Base-by-base conservation (phyloP, 2,113 vertebrate genomes). In the Dasyurus viverrinus region DNA sequence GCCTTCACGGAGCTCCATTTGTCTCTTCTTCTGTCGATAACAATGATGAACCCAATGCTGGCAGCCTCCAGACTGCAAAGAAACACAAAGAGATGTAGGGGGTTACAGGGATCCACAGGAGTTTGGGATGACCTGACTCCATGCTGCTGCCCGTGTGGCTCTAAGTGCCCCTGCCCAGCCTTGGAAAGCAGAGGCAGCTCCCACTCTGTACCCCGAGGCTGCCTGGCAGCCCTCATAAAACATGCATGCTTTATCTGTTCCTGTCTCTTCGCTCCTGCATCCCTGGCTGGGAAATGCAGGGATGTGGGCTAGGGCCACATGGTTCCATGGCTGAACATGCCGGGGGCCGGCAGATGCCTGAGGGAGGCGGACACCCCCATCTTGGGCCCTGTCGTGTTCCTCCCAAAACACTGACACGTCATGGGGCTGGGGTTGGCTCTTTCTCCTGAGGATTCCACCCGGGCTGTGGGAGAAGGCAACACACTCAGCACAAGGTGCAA, bases 1-100 rank as follows among this genome's bases (percentile, higher is more conserved):
- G 99, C 99, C 97, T 99, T 99, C 54, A 99, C 98, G 4, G 99
- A 98, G 52, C 99, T 99, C 99, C 99, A 99, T 98, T 99, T 99
- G 99, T 99, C 99, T 97, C 99, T 99, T 93, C 99, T 98, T 90
- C 99, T 99, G 98, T 99, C 99, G 2, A 99, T 99, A 95, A 99
- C 98, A 96, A 99, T 99, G 96, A 99, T 91, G 97, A 99, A 99
- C 68, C 99, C 99, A 0, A 99, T 99, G 98, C 99, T 99, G 97
- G 99, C 99, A 97, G 99, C 99, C 97, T 99, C 99, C 98, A 99
- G 98, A 97, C 99, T 99, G 98, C 89, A 99, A 97, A 98, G 94
- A 60, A 97, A 92, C 92, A 55, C 57, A 50, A 97, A 92, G 54
- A 92, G 93, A 68, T 94, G 48, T 95, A 93, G 94, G 95, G 96